phyloP scores from a whole-genome alignment of 2,888 invertebrate species.

The Pristionchus exspectatus region DNA sequence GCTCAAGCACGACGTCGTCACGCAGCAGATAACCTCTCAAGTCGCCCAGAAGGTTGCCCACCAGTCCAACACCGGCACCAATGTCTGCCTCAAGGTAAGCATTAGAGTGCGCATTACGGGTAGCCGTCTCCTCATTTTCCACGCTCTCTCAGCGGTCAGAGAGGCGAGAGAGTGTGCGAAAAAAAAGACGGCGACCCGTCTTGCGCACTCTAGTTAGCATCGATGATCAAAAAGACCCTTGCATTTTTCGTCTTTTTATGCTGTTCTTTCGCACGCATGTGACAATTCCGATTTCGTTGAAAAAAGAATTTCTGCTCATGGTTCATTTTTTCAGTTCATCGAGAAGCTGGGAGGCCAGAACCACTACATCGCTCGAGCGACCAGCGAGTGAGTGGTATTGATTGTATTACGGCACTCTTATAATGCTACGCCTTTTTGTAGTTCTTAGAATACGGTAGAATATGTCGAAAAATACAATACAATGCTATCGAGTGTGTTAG shows the following conservation, averaged over 20 bases:
- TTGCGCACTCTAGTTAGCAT: no score
- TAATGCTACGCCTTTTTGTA: no score
- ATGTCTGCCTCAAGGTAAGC: slow-evolving; percentile 4
- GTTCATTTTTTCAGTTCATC: not conserved
- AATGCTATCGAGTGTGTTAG: no score
- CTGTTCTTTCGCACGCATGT: no score
- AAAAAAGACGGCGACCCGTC: no score
- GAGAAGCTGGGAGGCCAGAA: slow-evolving; percentile 45
- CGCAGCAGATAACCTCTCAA: slow-evolving; percentile 29
- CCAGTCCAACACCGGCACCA: slow-evolving; percentile 7
- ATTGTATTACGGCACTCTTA: no score
- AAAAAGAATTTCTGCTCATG: not conserved
- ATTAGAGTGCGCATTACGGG: no score
- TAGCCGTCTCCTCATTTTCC: no score
- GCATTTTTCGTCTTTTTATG: no score
- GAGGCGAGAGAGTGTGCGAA: no score
- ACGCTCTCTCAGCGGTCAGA: no score
- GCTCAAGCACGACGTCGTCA: not conserved
- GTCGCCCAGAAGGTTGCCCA: not conserved
- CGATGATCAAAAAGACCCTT: not conserved
- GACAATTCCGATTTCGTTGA: not conserved
- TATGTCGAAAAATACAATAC: not conserved
- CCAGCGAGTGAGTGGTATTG: not conserved
- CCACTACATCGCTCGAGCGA: not conserved
- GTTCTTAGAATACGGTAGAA: not conserved